These are phyloP conservation scores for Zelleria hepariella DNA, from an alignment of 2,888 invertebrate species.

Conservation along the genomic window DNA sequence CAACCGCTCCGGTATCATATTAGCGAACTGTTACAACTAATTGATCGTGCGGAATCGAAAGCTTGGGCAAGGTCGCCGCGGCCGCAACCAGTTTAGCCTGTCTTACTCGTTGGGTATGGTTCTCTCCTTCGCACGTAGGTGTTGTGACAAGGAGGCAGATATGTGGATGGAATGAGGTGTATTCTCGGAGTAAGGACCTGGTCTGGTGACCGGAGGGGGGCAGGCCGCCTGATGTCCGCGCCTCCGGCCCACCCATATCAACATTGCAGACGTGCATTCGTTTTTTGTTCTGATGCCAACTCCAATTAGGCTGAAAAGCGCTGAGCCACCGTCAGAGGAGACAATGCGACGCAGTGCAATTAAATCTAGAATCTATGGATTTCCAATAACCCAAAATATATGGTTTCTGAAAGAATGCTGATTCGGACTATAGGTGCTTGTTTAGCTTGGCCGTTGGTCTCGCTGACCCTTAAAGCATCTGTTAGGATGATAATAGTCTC, in stretches of 20 bases:
- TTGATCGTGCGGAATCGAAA: conserved; percentile 35
- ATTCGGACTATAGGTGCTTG: no score
- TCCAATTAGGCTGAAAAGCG: neutral
- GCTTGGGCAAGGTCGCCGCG: conserved; percentile 35
- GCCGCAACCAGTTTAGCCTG: conserved; percentile 9
- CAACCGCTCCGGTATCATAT: neutral
- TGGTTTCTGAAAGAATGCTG: no score
- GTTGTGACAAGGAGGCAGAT: neutral
- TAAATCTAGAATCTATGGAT: neutral
- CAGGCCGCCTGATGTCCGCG: neutral
- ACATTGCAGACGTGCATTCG: neutral
- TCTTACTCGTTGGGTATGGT: neutral
- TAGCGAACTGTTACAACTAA: neutral
- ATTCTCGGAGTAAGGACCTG: neutral
- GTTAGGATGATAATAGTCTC: neutral
- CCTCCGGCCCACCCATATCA: neutral
- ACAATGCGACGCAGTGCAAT: neutral
- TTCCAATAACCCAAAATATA: no score
- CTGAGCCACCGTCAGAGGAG: neutral
- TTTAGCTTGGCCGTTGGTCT: no score
- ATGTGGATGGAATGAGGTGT: neutral
- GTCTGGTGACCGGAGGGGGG: conserved; percentile 12
- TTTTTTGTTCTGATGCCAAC: neutral
- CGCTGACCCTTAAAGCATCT: neutral
- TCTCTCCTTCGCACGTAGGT: neutral